Percentiles rank a stretch among this genome's conserved stretches.
phyloP scores from a whole-genome alignment of 2,113 vertebrate species.

The Edolisoma coerulescens region DNA sequence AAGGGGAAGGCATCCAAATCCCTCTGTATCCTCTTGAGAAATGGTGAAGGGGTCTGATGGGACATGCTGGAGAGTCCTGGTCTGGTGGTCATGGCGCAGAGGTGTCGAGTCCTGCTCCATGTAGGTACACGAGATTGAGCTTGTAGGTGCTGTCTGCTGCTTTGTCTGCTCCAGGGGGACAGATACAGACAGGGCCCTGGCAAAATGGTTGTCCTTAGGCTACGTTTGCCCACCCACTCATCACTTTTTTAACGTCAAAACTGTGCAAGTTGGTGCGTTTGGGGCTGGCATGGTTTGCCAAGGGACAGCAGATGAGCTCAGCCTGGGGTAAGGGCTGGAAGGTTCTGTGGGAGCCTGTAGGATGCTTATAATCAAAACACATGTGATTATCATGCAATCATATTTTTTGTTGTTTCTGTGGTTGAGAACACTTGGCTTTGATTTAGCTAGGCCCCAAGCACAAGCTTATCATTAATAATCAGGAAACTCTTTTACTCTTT shows the following conservation, averaged over 20 bases:
- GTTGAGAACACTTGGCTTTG: background rate
- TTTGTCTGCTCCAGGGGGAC: background rate
- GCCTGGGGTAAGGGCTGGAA: background rate
- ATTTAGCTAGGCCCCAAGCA: background rate
- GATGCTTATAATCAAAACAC: background rate
- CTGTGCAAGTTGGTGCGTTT: background rate
- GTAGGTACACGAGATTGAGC: background rate
- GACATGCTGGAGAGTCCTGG: background rate
- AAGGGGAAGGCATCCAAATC: background rate
- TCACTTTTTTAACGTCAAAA: background rate
- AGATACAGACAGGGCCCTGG: background rate
- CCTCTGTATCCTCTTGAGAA: background rate
- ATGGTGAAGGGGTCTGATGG: background rate
- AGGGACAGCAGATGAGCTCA: background rate
- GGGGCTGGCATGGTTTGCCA: background rate
- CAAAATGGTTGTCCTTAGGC: background rate
- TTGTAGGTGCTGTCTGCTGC: background rate
- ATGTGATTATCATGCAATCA: background rate
- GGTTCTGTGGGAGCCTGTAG: background rate
- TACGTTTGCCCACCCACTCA: background rate
- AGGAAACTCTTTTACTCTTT: background rate
- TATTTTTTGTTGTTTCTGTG: slow-evolving; percentile 1
- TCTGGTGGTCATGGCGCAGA: background rate
- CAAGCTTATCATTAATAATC: background rate
- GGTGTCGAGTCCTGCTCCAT: background rate